Conservation (phyloP, 2,797 vertebrate species). For the Sebastes umbrosus region DNA sequence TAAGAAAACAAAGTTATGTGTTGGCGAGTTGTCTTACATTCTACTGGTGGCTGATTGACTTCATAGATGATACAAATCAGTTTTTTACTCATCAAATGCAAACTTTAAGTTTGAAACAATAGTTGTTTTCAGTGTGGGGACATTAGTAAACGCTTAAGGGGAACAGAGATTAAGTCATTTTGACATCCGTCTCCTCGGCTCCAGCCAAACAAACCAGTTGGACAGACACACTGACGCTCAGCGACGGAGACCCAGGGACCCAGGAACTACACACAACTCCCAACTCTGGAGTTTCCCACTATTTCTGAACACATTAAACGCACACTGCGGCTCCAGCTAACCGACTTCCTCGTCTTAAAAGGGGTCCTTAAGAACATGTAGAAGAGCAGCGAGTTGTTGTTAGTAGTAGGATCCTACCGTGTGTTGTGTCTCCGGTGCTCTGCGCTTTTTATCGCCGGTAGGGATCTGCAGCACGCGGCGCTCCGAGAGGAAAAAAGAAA, state of each 20-base stretch:
- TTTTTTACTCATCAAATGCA: neutral
- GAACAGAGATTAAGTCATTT: neutral
- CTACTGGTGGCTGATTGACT: neutral
- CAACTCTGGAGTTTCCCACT: neutral
- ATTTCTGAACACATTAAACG: neutral
- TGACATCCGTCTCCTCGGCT: neutral
- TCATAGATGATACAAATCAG: neutral
- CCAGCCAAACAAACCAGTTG: neutral
- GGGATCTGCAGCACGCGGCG: slow-evolving; percentile 38
- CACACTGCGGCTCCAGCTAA: neutral
- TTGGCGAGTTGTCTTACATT: neutral
- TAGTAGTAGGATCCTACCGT: slow-evolving; percentile 48
- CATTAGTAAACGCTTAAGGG: neutral
- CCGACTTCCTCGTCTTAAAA: neutral
- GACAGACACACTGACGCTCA: slow-evolving; percentile 21
- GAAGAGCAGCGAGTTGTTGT: neutral
- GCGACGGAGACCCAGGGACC: neutral
- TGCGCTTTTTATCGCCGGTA: slow-evolving; percentile 6
- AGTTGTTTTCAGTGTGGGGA: neutral
- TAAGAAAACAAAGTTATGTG: no score
- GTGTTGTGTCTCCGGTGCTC: slow-evolving; percentile 26
- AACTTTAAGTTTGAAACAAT: neutral
- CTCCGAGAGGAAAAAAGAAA: neutral
- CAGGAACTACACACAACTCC: slow-evolving; percentile 1
- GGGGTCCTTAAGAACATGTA: neutral